These are phyloP conservation scores for Macropis europaea DNA, from an alignment of 2,888 invertebrate genomes.

Conservation along the genomic window DNA sequence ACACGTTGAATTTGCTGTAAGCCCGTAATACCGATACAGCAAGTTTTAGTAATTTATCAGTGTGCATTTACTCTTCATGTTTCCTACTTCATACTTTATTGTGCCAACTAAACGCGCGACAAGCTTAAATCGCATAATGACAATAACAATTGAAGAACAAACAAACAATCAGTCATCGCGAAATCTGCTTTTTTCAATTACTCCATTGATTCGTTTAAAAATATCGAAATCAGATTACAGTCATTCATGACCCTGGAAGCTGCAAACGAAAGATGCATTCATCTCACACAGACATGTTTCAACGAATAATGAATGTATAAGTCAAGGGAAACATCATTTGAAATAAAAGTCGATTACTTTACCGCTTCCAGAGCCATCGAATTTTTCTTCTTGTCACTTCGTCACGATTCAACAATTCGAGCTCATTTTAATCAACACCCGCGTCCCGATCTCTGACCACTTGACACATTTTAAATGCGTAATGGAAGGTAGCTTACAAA, in stretches of 20 bases:
- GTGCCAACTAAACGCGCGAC: constrained; percentile 31
- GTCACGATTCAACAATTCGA: not conserved
- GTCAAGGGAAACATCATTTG: no score
- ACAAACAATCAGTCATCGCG: constrained; percentile 42
- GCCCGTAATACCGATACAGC: not conserved
- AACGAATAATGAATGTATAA: no score
- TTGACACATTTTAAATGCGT: constrained; percentile 32
- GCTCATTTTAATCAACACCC: constrained; percentile 25
- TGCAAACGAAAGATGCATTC: not conserved
- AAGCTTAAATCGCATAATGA: constrained; percentile 46
- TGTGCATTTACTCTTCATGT: not conserved
- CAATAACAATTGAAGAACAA: constrained; percentile 45
- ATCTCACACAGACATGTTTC: no score
- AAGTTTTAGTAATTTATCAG: not conserved
- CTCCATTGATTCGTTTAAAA: not conserved
- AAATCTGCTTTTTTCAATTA: constrained; percentile 21
- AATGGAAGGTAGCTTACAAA: constrained; percentile 43
- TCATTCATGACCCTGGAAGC: constrained; percentile 1
- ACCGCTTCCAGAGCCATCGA: not conserved
- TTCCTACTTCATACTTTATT: constrained; percentile 3
- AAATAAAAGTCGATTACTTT: no score
- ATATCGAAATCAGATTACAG: not conserved
- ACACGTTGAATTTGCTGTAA: not conserved
- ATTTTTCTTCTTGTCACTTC: not conserved
- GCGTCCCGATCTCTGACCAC: constrained; percentile 40